These are phyloP conservation scores for Julus scanicus DNA, from an alignment of 2,888 invertebrate genomes.

Conservation along the genomic window DNA sequence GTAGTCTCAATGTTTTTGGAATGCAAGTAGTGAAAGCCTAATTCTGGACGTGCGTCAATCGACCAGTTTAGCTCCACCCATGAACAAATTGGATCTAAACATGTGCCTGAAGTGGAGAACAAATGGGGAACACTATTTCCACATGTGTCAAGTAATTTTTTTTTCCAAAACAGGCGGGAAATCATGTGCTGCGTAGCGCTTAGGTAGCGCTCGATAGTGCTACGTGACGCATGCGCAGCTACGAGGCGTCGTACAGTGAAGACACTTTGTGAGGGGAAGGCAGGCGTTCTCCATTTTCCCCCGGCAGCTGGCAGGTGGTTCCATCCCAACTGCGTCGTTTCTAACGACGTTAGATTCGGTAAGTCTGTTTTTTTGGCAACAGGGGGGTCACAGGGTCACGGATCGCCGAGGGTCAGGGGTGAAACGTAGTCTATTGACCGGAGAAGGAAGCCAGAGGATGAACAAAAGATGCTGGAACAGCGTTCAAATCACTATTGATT, in stretches of 20 bases:
- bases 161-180: background rate
- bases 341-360: background rate
- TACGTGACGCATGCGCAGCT: background rate
- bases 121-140: too few relatives aligned
- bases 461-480: background rate
- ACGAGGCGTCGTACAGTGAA: background rate
- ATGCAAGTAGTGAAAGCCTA: too few relatives aligned
- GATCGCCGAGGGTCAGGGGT: background rate
- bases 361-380: background rate
- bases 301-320: conserved; percentile 33
- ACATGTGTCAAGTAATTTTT: too few relatives aligned
- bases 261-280: background rate
- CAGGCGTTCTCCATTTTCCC: conserved; percentile 17
- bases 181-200: background rate
- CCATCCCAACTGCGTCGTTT: conserved; percentile 4
- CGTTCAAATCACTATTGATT: background rate
- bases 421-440: background rate
- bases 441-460: background rate
- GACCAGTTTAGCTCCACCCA: too few relatives aligned
- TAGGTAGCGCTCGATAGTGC: background rate
- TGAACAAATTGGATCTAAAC: too few relatives aligned
- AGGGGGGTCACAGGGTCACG: background rate
- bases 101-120: too few relatives aligned
- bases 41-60: too few relatives aligned
- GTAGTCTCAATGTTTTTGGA: too few relatives aligned